Base-by-base conservation (phyloP, 2,888 invertebrate genomes). In the Limenitis arthemis region DNA sequence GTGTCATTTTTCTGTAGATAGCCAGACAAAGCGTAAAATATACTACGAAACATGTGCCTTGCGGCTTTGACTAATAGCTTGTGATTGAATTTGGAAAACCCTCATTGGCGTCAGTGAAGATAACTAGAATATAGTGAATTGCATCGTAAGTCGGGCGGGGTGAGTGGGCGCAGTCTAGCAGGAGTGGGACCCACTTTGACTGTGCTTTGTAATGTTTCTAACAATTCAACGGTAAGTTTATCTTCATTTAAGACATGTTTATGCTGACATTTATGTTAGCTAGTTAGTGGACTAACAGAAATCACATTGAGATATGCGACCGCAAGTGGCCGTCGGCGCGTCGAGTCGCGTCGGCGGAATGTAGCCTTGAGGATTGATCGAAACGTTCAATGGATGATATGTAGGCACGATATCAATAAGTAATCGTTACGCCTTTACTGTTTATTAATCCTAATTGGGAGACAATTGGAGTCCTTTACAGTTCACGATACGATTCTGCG, bases 401-500 rank as follows among this genome's bases (percentile, higher is more conserved):
- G 59, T 54, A 57, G 61, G 61, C 62, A 61, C 66, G 66, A 67
- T 73, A 73, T 72, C 75, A 76, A 77, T 75, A 74, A 76, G 69
- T 73, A 64, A 58, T 60, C 61, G 64, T 63, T 68, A 72, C 67
- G 65, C 66, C 68, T 65, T 67, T 68, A 63, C 67, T 64, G 66
- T 67, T 70, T 70, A 76, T 77, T 74, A 77, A 79, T 78, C 77
- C 71, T 69, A 72, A 75, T 75, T 77, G 73, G 69, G 72, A 69
- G 73, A 73, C 74, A 75, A 76, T 78, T 76, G 72, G 65, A 64
- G 68, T 57, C 68, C 68, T 66, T 67, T 66, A 68, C 71, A 61
- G 65, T 65, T 20, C 20, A 20, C 20, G 20, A 20, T 20, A 20
- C 20, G 20, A 20, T 20, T 20, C 71, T 69, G 68, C 68, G 65